Conservation (phyloP, 2,113 vertebrate species). For the Crotophaga sulcirostris region DNA sequence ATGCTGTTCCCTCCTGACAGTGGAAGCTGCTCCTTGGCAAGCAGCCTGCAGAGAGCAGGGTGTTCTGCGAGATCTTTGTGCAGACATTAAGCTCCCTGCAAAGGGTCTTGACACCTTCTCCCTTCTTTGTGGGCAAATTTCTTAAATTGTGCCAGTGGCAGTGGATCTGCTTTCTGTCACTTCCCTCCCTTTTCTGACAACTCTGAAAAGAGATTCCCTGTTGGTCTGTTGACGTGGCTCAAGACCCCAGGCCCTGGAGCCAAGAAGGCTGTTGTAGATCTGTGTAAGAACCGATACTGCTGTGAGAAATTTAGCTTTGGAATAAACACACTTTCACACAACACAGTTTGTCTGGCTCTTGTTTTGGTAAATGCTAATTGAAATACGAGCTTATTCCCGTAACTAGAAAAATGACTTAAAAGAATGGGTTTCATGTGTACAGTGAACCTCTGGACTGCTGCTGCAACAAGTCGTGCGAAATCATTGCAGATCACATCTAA, state of each 20-base stretch:
- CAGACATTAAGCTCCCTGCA: neutral
- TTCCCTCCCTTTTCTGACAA: neutral
- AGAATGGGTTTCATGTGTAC: neutral
- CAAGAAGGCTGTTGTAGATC: neutral
- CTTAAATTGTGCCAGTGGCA: neutral
- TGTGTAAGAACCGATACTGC: neutral
- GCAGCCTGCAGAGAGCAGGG: neutral
- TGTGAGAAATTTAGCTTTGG: neutral
- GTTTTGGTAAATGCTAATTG: neutral
- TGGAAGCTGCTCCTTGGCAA: constrained; percentile 18
- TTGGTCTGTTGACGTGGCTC: neutral
- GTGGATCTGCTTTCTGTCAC: neutral
- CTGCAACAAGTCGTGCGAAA: neutral
- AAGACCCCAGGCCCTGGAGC: neutral
- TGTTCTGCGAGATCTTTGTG: neutral
- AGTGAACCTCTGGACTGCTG: neutral
- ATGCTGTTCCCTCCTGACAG: neutral
- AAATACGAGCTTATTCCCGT: neutral
- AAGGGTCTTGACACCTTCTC: neutral
- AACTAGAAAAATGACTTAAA: neutral
- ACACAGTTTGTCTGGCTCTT: neutral
- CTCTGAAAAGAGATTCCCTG: neutral
- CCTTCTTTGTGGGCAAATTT: neutral
- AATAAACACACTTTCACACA: constrained; percentile 37
- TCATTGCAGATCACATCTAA: neutral